Evolutionary conservation across 2,888 invertebrate species (phyloP), one percentile per base, ranked within the genome.

Genomic region (Gisinianus flammeolus): DNA sequence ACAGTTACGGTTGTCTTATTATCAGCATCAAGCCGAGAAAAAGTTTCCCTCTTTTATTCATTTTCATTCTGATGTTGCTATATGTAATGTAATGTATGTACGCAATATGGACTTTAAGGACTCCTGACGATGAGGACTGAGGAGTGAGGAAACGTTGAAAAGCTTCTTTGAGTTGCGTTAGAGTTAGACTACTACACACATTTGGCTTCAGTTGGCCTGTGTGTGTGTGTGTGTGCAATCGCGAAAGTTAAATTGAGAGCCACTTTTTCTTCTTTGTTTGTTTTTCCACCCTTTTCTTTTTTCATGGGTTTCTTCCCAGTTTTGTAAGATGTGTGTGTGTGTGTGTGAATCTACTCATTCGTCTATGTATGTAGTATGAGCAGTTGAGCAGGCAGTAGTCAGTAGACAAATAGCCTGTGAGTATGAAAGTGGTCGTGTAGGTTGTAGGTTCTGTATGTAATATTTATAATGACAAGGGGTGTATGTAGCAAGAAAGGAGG

Each of bases 261-360:
- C 64, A 64, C 64, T 64, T 77, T 77, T 77, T 64, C 77, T 77
- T 67, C 66, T 64, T 72, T 66, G 72, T 68, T 72, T 70, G 69
- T 70, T 77, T 77, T 76, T 35, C 74, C 19, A 22, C 76, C 54
- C 66, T 44, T 76, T 68, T 62, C 72, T 28, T 56, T 67, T 67
- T 31, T 67, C 44, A 44, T 44, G 44, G 58, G 24, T 58, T 58
- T 58, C 58, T 58, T 44, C 44, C 62, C 28, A 26, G 22, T 62
- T 62, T 62, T 26, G 24, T 26, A 62, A 22, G 28, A 62, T 16
- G 24, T 58, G 24, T 58, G 58, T 58, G 6, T 24, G 22, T 6
- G 58, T 58, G 58, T 58, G 58, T 58, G 58, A n/a, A 22, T 58
- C 22, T 6, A 10, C 6, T 44, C 44, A 12, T 44, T 44, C 19